Conservation (phyloP, 2,113 vertebrate genomes). For the Neopipo cinnamomea region DNA sequence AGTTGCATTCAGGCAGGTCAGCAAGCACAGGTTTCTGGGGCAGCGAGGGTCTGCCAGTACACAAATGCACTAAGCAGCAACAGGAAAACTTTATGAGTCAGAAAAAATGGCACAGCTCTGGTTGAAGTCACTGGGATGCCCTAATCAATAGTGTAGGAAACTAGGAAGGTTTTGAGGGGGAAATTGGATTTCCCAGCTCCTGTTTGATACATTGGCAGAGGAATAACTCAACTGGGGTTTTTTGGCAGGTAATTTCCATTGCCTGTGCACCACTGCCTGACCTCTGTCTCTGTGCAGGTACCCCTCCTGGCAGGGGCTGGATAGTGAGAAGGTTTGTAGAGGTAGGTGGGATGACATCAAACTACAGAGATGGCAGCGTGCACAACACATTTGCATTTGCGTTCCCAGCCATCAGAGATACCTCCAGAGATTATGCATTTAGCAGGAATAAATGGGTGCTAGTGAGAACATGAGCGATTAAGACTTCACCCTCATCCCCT, state of each 20-base stretch:
- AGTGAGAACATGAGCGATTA: rapidly evolving
- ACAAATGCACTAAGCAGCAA: not conserved
- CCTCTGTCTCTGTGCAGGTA: not conserved
- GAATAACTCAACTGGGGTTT: not conserved
- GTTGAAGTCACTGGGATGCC: not conserved
- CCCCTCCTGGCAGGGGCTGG: not conserved
- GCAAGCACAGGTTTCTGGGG: not conserved
- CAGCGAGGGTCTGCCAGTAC: not conserved
- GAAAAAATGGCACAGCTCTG: not conserved
- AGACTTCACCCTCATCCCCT: not conserved
- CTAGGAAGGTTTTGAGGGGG: not conserved
- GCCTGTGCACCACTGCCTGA: rapidly evolving
- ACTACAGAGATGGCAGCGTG: not conserved
- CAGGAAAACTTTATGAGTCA: not conserved
- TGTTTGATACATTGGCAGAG: not conserved
- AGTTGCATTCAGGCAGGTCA: not conserved
- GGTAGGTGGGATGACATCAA: not conserved
- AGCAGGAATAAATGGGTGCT: not conserved
- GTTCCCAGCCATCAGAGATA: not conserved
- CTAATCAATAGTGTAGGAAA: not conserved
- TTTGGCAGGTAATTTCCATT: not conserved
- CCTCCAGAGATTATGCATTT: not conserved
- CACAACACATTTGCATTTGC: not conserved
- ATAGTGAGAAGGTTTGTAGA: not conserved
- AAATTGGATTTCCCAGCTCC: not conserved